Conservation (phyloP, 2,888 invertebrate genomes). For the Rutpela maculata region DNA sequence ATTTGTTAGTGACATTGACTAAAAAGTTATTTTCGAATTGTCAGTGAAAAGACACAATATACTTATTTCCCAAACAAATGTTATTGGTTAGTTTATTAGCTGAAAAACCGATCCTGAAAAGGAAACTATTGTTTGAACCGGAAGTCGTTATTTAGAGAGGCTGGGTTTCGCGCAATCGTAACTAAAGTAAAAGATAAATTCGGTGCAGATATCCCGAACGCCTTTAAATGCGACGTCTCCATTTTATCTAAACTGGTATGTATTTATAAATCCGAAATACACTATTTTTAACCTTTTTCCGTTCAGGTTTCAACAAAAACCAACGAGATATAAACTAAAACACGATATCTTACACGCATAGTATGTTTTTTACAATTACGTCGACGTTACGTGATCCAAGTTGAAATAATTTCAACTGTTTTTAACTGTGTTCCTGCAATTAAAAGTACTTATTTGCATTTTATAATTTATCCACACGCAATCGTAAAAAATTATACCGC, state of each 20-base stretch:
- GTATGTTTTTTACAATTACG: slow-evolving; percentile 21
- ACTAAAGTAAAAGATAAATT: not conserved
- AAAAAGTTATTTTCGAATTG: no score
- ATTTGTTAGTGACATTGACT: no score
- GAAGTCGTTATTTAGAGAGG: not conserved
- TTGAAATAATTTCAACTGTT: slow-evolving; percentile 20
- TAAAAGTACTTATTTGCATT: slow-evolving; percentile 29
- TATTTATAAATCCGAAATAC: not conserved
- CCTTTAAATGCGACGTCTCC: not conserved
- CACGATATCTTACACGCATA: slow-evolving; percentile 30
- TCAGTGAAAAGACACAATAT: no score
- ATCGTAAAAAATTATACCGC: slow-evolving; percentile 20
- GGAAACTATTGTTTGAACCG: not conserved
- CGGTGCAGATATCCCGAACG: not conserved
- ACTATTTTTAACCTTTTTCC: not conserved
- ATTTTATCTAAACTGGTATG: not conserved
- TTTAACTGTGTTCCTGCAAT: slow-evolving; percentile 16
- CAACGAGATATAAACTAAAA: not conserved
- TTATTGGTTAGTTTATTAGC: not conserved
- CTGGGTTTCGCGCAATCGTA: not conserved
- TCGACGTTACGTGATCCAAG: slow-evolving; percentile 11
- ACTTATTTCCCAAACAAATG: no score
- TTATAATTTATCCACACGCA: slow-evolving; percentile 22
- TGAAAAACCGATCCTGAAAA: not conserved
- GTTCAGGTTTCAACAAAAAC: not conserved